A percentile compares a stretch with the other conserved stretches of the same genome.
phyloP scores from a whole-genome alignment of 2,888 invertebrate species.

The Himalopsyche kuldschensis region DNA sequence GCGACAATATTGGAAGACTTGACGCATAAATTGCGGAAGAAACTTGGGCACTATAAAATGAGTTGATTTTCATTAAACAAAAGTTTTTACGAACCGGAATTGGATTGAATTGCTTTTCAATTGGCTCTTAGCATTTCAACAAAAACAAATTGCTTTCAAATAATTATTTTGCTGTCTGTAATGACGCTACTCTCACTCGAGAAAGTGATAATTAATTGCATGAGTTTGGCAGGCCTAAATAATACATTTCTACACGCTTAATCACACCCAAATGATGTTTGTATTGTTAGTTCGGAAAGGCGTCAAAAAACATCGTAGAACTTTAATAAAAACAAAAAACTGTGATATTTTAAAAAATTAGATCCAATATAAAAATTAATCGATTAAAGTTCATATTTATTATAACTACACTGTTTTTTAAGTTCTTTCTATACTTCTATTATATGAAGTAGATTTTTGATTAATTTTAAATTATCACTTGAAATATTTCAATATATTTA shows the following conservation, averaged over 20 bases:
- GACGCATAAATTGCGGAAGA: not conserved
- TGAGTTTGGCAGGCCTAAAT: not conserved
- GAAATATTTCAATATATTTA: too few relatives aligned
- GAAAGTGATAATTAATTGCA: not conserved
- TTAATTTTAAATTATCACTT: too few relatives aligned
- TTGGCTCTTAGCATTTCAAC: not conserved
- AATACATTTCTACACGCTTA: not conserved
- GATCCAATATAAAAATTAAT: too few relatives aligned
- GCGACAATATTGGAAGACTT: not conserved
- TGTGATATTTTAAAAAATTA: too few relatives aligned
- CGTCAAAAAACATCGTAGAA: too few relatives aligned
- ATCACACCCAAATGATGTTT: not conserved
- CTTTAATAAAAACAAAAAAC: too few relatives aligned
- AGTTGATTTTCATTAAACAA: not conserved
- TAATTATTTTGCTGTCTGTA: not conserved
- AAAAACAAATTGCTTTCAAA: not conserved
- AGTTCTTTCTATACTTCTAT: too few relatives aligned
- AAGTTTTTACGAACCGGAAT: not conserved
- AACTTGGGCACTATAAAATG: not conserved
- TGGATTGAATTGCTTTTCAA: not conserved
- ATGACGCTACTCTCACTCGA: not conserved
- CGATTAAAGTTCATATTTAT: too few relatives aligned
- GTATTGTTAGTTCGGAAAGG: too few relatives aligned
- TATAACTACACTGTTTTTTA: too few relatives aligned
- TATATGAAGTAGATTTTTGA: too few relatives aligned